phyloP scores from a whole-genome alignment of 2,797 vertebrate species.

The Pseudochirops corinnae region DNA sequence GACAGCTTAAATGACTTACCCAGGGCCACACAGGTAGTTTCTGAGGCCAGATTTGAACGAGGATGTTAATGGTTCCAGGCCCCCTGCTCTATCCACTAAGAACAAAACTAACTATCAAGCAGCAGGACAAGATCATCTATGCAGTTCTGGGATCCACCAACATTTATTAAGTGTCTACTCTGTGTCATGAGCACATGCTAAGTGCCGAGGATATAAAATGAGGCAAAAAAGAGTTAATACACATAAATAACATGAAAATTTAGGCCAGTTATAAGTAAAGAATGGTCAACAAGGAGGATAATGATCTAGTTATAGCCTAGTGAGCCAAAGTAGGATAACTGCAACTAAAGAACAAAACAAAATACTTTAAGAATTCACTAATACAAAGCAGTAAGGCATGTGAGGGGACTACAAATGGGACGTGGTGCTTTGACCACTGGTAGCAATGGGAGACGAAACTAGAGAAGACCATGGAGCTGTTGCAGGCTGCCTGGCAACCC shows the following conservation, averaged over 20 bases:
- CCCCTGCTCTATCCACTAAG: background rate
- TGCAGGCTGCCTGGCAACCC: background rate
- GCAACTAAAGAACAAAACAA: background rate
- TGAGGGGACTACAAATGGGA: background rate
- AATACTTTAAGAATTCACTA: background rate
- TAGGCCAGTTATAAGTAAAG: background rate
- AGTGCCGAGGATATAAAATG: background rate
- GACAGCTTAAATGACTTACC: background rate
- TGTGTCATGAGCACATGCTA: background rate
- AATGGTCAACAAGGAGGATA: background rate
- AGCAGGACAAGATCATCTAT: background rate
- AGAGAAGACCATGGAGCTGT: background rate
- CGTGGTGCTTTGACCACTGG: background rate
- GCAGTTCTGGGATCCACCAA: background rate
- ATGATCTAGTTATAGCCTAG: background rate
- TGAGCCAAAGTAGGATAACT: background rate
- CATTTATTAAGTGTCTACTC: background rate
- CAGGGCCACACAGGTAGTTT: background rate
- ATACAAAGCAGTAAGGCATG: background rate
- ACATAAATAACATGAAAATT: background rate
- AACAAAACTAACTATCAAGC: background rate
- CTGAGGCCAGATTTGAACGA: background rate
- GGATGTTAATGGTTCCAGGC: background rate
- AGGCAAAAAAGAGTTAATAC: background rate
- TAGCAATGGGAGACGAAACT: background rate